A percentile compares a stretch with the other conserved stretches of the same genome.
phyloP scores from a whole-genome alignment of 2,888 invertebrate species.

The Anodontia alba region DNA sequence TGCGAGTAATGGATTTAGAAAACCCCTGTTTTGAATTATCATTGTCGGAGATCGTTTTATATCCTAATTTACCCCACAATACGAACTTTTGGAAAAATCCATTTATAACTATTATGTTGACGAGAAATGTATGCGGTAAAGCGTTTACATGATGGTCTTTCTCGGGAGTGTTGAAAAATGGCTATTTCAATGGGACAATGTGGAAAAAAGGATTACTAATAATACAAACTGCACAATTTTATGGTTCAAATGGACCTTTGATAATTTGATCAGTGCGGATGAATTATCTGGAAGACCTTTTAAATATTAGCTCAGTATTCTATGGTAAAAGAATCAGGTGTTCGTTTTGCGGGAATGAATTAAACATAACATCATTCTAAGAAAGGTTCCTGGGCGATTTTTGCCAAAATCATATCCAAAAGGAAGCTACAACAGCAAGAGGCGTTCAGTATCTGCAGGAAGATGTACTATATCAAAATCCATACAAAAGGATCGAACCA shows the following conservation, averaged over 20 bases:
- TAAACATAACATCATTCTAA: no score
- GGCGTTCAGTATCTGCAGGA: no score
- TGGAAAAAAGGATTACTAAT: background rate
- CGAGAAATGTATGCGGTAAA: slow-evolving; percentile 17
- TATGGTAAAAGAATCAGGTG: no score
- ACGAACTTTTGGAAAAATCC: slow-evolving; percentile 49
- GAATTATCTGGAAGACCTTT: no score
- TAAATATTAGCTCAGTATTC: no score
- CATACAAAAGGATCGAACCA: no score
- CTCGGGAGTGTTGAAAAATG: slow-evolving; percentile 16
- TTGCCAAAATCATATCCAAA: no score
- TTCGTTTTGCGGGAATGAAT: no score
- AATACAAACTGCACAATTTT: background rate
- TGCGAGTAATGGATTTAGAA: slow-evolving; percentile 18
- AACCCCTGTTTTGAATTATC: background rate
- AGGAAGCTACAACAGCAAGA: no score
- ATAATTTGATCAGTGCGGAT: background rate
- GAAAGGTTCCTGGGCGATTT: no score
- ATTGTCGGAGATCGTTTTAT: slow-evolving; percentile 30
- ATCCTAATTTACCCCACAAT: slow-evolving; percentile 62
- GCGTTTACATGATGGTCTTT: slow-evolving; percentile 5
- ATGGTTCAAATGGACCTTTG: slow-evolving; percentile 11
- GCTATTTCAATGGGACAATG: background rate
- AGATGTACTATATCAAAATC: no score
- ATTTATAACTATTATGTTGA: slow-evolving; percentile 56